phyloP scores from a whole-genome alignment of 2,888 invertebrate genomes.

The Callyntrura guangdongensis region DNA sequence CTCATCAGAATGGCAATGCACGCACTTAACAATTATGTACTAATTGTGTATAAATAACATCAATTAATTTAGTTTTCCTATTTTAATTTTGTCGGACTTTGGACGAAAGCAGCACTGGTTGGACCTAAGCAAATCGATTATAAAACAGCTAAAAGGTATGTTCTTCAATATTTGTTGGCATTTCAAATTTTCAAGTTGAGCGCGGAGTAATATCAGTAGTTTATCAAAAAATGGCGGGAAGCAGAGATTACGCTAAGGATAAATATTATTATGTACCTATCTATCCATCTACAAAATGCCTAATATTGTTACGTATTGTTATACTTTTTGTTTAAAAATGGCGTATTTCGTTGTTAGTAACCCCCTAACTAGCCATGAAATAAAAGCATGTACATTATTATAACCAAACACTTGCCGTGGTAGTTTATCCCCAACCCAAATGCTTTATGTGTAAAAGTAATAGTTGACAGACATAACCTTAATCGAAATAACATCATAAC shows the following conservation, averaged over 20 bases:
- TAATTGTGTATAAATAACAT: background rate
- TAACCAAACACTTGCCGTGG: too few relatives aligned
- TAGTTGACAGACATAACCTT: too few relatives aligned
- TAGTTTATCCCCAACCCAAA: background rate
- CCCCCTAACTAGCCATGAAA: too few relatives aligned
- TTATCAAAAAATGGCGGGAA: too few relatives aligned
- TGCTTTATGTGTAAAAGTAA: background rate
- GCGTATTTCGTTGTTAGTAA: too few relatives aligned
- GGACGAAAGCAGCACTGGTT: slow-evolving; percentile 92
- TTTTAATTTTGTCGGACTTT: slow-evolving; percentile 15
- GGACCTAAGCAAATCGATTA: slow-evolving; percentile 95
- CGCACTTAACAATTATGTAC: background rate
- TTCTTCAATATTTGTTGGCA: background rate
- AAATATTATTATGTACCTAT: too few relatives aligned
- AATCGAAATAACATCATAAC: too few relatives aligned
- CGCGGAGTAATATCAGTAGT: too few relatives aligned
- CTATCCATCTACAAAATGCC: too few relatives aligned
- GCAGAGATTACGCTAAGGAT: too few relatives aligned
- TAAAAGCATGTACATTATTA: background rate
- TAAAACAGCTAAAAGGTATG: slow-evolving; percentile 96
- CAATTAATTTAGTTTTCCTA: background rate
- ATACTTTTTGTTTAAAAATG: too few relatives aligned
- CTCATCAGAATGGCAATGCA: background rate
- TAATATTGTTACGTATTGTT: too few relatives aligned
- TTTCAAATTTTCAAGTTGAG: background rate